phyloP scores from a whole-genome alignment of 2,797 vertebrate species.

The Erethizon dorsatum region DNA sequence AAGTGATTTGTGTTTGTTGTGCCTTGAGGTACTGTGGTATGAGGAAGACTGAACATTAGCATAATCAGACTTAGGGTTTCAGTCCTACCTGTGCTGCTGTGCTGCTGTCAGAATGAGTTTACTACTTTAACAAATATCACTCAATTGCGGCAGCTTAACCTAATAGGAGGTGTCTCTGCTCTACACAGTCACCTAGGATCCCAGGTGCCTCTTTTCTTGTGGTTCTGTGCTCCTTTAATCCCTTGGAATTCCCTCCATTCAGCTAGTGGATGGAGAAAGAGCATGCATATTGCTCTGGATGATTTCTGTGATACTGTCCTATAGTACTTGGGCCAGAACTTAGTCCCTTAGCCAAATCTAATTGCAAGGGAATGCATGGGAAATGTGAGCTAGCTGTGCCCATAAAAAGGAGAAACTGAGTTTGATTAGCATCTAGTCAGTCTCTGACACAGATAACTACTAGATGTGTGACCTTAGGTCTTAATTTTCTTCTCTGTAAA shows the following conservation, averaged over 20 bases:
- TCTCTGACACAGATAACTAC: neutral
- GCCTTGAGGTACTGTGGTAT: neutral
- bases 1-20: neutral
- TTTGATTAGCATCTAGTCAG: neutral
- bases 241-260: constrained; percentile 20
- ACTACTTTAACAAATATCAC: neutral
- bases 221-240: neutral
- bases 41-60: neutral
- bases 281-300: neutral
- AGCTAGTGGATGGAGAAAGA: neutral
- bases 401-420: neutral
- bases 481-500: constrained; percentile 52
- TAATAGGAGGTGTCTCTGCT: neutral
- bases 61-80: neutral
- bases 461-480: neutral
- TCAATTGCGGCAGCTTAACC: neutral
- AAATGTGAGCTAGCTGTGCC: neutral
- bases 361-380: constrained; percentile 17
- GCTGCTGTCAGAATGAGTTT: neutral
- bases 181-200: neutral
- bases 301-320: neutral
- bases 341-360: neutral
- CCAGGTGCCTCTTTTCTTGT: neutral
- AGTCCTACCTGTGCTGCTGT: neutral
- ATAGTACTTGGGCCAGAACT: neutral